phyloP scores from a whole-genome alignment of 2,113 vertebrate genomes.

The Anser cygnoides region DNA sequence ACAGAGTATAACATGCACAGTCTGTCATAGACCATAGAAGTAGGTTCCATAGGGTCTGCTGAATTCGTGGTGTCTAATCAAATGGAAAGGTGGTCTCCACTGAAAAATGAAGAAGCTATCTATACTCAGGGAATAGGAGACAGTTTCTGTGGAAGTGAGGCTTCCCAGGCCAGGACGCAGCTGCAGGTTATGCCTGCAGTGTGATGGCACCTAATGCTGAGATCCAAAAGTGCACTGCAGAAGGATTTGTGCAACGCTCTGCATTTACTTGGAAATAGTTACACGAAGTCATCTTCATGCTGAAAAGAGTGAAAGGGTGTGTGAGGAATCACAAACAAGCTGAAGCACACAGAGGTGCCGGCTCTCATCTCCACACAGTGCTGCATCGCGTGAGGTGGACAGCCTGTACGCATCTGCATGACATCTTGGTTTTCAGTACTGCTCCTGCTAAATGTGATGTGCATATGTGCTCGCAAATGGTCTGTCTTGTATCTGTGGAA shows the following conservation, averaged over 20 bases:
- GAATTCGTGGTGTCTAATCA: not conserved
- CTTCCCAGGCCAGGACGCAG: not conserved
- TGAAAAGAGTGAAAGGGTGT: not conserved
- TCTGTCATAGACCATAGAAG: not conserved
- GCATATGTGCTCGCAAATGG: not conserved
- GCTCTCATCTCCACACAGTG: not conserved
- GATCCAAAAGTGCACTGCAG: not conserved
- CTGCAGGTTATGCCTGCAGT: not conserved
- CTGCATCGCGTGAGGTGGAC: rapidly evolving
- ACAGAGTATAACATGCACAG: not conserved
- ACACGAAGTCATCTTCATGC: not conserved
- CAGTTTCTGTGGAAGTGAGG: not conserved
- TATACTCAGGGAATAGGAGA: not conserved
- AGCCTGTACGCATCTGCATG: not conserved
- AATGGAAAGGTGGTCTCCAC: not conserved
- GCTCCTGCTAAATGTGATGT: not conserved
- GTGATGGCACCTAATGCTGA: not conserved
- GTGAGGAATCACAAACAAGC: not conserved
- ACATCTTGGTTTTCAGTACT: not conserved
- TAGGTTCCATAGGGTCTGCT: not conserved
- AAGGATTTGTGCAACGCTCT: not conserved
- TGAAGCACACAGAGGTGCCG: not conserved
- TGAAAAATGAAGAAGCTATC: not conserved
- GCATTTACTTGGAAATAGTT: not conserved
- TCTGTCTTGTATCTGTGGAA: not conserved